Conservation (phyloP, 2,113 vertebrate genomes). For the Circaetus gallicus region DNA sequence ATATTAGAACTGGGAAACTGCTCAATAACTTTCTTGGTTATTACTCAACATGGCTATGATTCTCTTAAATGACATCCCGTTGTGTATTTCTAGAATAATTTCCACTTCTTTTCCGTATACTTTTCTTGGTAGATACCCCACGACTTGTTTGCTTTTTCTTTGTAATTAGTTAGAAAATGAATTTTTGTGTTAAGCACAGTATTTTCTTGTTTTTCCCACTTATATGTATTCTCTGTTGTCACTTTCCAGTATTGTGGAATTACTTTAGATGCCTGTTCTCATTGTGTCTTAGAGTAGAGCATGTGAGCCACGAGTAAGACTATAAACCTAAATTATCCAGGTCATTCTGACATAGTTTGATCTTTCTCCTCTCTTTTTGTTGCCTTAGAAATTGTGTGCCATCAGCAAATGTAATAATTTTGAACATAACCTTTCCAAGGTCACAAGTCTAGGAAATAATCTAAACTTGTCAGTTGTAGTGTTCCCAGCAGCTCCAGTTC, state of each 20-base stretch:
- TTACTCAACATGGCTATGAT: background rate
- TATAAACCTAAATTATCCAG: background rate
- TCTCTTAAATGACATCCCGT: background rate
- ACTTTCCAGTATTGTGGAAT: background rate
- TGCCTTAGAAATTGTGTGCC: background rate
- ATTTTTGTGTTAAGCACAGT: background rate
- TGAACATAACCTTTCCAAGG: background rate
- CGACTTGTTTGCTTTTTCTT: background rate
- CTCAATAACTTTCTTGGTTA: background rate
- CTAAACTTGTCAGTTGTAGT: background rate
- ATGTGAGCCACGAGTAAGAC: background rate
- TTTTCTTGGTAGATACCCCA: background rate
- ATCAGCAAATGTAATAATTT: background rate
- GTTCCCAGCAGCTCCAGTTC: background rate
- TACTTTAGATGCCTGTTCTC: background rate
- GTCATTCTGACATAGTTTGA: background rate
- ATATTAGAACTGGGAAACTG: background rate
- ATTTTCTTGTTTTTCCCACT: background rate
- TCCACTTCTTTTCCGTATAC: background rate
- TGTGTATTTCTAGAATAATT: background rate
- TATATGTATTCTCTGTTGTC: fast-evolving
- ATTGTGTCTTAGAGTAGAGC: background rate
- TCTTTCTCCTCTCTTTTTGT: background rate
- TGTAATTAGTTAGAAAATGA: background rate
- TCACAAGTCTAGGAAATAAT: background rate